Evolutionary conservation across 2,113 vertebrate genomes (phyloP), one percentile per base, ranked within the genome.

Genomic region (Tor tambroides): DNA sequence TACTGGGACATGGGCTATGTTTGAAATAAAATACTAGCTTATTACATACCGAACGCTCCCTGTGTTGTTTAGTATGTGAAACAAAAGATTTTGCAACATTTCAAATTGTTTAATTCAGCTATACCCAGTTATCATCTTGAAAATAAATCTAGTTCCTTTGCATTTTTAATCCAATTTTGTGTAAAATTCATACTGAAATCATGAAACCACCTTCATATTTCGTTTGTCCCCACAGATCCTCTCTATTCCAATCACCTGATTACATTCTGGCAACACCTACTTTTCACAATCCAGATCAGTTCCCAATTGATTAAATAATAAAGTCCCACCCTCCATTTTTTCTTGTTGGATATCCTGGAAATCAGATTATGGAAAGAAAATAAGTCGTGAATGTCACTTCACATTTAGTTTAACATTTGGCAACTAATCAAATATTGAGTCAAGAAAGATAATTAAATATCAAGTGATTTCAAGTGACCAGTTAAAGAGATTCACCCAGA

Each of bases 1-100:
- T 26, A 9, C 43, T 43, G 49, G 51, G 19, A 79, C 51, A 35
- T 32, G 17, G 77, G 28, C 77, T 79, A 14, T 79, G 77, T 23
- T 35, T 5, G 28, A 59, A 79, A 79, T 56, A 54, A 56, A 79
- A 59, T 56, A 79, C 49, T 79, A 32, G 43, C 75, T 51, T 77
- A 72, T 35, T 72, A 51, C 28, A 32, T 35, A 32, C 65, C 32
- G 28, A 49, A 51, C 15, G 17, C 49, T 51, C 15, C 75, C 49
- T 5, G 14, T 51, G 5, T 51, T 30, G 75, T 77, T 51, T 76
- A 76, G 8, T 74, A 11, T 26, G 26, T 28, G 61, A 65, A 32
- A 69, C 74, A 43, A 43, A 23, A 35, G 10, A n/a, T 41, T 75
- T 41, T 75, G 11, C 38, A 43, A 71, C 30, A 35, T 71, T 5